phyloP scores from a whole-genome alignment of 2,797 vertebrate genomes.

The Phalanger gymnotis region DNA sequence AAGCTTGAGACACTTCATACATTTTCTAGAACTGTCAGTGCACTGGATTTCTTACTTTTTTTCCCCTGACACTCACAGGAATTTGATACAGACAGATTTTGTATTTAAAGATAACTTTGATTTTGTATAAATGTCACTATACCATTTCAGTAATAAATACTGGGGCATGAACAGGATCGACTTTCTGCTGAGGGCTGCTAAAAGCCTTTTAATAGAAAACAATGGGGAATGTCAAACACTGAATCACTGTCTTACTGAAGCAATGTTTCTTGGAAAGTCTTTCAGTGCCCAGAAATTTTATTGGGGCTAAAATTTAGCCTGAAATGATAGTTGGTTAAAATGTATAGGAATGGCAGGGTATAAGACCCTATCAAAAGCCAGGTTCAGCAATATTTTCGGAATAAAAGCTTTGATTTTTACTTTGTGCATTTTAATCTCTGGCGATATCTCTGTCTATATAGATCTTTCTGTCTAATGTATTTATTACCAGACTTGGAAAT shows the following conservation, averaged over 20 bases:
- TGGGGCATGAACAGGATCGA: conserved; percentile 54
- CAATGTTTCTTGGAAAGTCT: conserved; percentile 71
- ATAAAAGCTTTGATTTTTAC: conserved; percentile 38
- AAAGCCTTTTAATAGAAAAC: conserved; percentile 77
- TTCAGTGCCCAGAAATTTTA: conserved; percentile 63
- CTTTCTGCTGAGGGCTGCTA: conserved; percentile 74
- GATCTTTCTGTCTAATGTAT: neutral
- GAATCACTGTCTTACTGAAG: conserved; percentile 49
- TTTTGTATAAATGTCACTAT: conserved; percentile 61
- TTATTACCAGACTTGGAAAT: neutral
- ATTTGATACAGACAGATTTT: conserved; percentile 33
- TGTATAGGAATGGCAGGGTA: conserved; percentile 13
- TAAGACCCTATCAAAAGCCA: neutral
- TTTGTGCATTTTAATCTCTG: conserved; percentile 28
- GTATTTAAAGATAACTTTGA: conserved; percentile 61
- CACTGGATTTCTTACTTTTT: conserved; percentile 50
- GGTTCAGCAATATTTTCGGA: conserved; percentile 41
- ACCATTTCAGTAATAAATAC: conserved; percentile 67
- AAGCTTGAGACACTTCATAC: conserved; percentile 26
- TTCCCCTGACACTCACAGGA: conserved; percentile 27
- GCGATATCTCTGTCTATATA: neutral
- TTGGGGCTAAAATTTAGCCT: conserved; percentile 61
- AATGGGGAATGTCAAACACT: conserved; percentile 71
- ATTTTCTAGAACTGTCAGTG: conserved; percentile 57
- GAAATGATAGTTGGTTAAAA: conserved; percentile 61